Percentiles rank a stretch among this genome's conserved stretches.
Conservation (phyloP, 2,888 invertebrate species). For the Yponomeuta cagnagella region DNA sequence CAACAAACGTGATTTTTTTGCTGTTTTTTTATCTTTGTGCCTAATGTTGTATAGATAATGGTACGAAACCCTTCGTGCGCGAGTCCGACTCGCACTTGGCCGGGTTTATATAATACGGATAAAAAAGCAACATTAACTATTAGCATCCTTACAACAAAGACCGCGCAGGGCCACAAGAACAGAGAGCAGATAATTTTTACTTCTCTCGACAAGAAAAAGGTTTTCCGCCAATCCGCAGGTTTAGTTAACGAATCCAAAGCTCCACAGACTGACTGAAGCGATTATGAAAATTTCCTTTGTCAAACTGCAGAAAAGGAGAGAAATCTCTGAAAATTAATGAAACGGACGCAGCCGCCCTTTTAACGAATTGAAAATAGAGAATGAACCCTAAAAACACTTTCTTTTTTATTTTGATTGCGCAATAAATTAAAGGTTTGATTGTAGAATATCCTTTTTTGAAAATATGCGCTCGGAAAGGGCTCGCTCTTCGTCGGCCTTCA, state of each 20-base stretch:
- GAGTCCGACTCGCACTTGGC: no score
- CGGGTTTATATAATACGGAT: no score
- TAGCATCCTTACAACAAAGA: not conserved
- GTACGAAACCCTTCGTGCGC: no score
- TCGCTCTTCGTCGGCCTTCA: not conserved
- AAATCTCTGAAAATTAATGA: conserved; percentile 16
- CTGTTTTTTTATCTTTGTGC: no score
- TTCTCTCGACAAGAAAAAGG: not conserved
- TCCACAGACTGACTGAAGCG: not conserved
- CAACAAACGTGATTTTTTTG: no score
- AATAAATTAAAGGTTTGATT: not conserved
- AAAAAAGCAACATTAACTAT: not conserved
- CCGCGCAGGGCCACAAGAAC: not conserved
- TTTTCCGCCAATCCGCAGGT: conserved; percentile 10
- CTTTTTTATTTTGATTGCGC: not conserved
- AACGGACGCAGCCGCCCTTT: conserved; percentile 28
- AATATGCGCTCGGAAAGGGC: not conserved
- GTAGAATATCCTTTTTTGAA: not conserved
- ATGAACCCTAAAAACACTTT: not conserved
- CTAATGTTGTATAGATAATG: no score
- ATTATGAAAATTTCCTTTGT: conserved; percentile 8
- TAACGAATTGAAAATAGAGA: conserved; percentile 34
- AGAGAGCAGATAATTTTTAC: not conserved
- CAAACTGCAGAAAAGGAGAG: not conserved
- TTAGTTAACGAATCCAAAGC: conserved; percentile 1